A percentile compares a stretch with the other conserved stretches of the same genome.
Conservation (phyloP, 1,140 invertebrate species). For the Meloidogyne floridensis region DNA sequence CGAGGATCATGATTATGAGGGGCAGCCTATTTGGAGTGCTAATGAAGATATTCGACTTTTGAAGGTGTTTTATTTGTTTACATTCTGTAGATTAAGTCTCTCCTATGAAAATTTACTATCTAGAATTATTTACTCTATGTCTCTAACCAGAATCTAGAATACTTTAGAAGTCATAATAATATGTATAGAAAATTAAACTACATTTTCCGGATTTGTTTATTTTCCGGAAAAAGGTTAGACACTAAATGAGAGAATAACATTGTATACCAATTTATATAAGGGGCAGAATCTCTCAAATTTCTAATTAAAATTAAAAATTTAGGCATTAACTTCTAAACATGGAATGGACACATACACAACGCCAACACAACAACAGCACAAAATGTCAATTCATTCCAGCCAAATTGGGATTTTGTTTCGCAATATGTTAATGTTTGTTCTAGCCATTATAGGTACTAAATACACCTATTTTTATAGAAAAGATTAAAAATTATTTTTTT, state of each 20-base stretch:
- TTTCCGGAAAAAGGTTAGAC: too few species aligned
- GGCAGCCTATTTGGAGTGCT: slow-evolving; percentile 29
- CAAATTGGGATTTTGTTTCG: slow-evolving; percentile 45
- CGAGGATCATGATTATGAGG: slow-evolving; percentile 37
- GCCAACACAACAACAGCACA: not conserved
- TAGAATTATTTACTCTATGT: too few species aligned
- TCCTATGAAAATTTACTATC: not conserved
- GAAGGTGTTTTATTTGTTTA: slow-evolving; percentile 22
- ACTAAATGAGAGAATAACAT: not conserved
- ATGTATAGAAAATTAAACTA: too few species aligned
- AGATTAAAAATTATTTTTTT: slow-evolving; percentile 7
- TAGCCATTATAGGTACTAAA: slow-evolving; percentile 24
- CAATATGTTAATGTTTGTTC: slow-evolving; percentile 33
- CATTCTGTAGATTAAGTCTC: not conserved
- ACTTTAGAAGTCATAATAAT: too few species aligned
- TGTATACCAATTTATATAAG: not conserved
- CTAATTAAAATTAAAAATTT: not conserved
- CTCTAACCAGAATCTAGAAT: too few species aligned
- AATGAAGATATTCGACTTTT: slow-evolving; percentile 32
- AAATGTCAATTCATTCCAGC: not conserved
- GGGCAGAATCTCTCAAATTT: not conserved
- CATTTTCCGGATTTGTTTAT: too few species aligned
- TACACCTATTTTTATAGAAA: not conserved
- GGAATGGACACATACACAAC: not conserved
- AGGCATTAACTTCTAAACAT: slow-evolving; percentile 12